A percentile compares a stretch with the other conserved stretches of the same genome.
These are phyloP conservation scores for Drosophila nannoptera DNA, from an alignment of 1,140 invertebrate species.

Conservation along the genomic window DNA sequence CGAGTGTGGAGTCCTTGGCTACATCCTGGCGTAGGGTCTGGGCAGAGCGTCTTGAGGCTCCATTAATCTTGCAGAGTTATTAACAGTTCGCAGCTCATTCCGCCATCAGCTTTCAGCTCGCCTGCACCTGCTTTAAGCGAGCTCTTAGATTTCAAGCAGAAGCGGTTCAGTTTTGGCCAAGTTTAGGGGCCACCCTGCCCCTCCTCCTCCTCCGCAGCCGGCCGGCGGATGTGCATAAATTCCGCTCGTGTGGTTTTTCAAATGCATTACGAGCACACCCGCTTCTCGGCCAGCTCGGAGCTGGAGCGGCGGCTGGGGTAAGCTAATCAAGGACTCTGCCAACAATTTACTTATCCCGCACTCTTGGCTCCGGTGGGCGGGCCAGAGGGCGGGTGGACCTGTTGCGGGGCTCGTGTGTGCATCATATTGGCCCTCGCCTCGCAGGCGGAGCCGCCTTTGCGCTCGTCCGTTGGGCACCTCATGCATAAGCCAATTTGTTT, in stretches of 20 bases:
- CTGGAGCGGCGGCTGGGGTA: slow-evolving; percentile 32
- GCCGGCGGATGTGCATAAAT: slow-evolving; percentile 63
- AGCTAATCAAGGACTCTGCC: slow-evolving; percentile 75
- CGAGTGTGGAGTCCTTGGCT: not conserved
- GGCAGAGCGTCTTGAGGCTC: too few relatives aligned
- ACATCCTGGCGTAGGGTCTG: too few relatives aligned
- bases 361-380: slow-evolving; percentile 12
- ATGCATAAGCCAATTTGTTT: slow-evolving; percentile 76
- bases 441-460: slow-evolving; percentile 27
- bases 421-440: slow-evolving; percentile 55
- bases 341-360: slow-evolving; percentile 71
- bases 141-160: not conserved
- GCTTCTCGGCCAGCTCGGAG: too few relatives aligned
- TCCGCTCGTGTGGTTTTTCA: slow-evolving; percentile 74
- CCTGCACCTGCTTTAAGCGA: not conserved
- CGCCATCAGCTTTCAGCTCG: too few relatives aligned
- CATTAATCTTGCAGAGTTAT: too few relatives aligned
- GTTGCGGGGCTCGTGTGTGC: slow-evolving; percentile 35
- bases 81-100: too few relatives aligned
- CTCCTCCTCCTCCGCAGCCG: not conserved
- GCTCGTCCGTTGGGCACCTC: slow-evolving; percentile 36
- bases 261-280: slow-evolving; percentile 62
- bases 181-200: not conserved
- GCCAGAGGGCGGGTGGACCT: not conserved
- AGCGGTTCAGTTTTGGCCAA: slow-evolving; percentile 42